Base-by-base conservation (phyloP, 2,888 invertebrate genomes). In the Nasonia oneida region DNA sequence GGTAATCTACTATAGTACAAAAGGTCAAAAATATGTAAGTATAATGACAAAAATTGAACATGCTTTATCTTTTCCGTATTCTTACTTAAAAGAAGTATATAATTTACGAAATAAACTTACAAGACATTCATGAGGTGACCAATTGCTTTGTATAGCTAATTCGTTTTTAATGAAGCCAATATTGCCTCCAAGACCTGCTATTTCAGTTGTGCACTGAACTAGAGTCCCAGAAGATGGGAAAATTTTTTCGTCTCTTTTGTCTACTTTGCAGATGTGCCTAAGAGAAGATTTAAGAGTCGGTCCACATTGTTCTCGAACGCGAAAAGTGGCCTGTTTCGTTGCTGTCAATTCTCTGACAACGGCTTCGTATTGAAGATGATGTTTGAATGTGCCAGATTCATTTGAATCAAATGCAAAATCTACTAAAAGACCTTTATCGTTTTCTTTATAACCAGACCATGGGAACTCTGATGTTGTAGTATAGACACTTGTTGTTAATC, bases 181-280 rank as follows among this genome's bases (percentile, higher is more conserved):
- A 92, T 98, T 97, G 2, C 99, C 99, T 14, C 99, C 98, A 8
- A 98, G 92, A 0, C 98, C 96, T 42, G 98, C 98, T 90, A 97
- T 94, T 94, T 99, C 99, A 90, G 97, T 96, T 6, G 95, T 95
- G 86, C 97, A 94, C 94, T 96, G 96, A 8, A 97, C 93, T 88
- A 96, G 94, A 8, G 95, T 93, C 5, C 98, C 98, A 70, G 94
- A 94, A 10, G 95, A 95, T 3, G 98, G 98, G 93, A 98, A 97
- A 84, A 98, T 96, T 4, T 94, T 93, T 90, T 96, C 96, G 93
- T 98, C 98, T 87, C 98, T 95, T 86, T 95, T 95, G 93, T 98
- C 98, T 84, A 96, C 95, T 0, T 96, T 94, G 87, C 97, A 94
- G 79, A 97, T 96, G 93, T 99, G 97, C 86, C 97, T 96, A 61